phyloP scores from a whole-genome alignment of 2,113 vertebrate genomes.

The Nothoprocta pentlandii region DNA sequence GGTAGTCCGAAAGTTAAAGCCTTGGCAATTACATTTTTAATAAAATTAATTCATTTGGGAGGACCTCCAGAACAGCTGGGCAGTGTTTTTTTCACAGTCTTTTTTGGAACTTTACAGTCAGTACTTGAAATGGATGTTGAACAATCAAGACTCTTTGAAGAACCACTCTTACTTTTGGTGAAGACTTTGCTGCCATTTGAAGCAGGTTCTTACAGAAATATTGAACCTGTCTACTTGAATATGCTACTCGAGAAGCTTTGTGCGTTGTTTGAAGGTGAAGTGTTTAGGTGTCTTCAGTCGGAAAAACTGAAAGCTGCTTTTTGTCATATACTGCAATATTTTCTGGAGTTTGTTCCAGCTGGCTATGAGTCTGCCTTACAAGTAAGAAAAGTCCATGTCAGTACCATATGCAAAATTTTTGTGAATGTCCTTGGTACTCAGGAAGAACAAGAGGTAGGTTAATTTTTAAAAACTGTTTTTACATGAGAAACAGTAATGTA shows the following conservation, averaged over 20 bases:
- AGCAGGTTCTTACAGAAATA: slow-evolving; percentile 68
- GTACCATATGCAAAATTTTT: slow-evolving; percentile 83
- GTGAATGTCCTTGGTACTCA: slow-evolving; percentile 83
- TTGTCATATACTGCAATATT: slow-evolving; percentile 87
- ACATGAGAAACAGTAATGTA: not conserved
- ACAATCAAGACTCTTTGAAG: slow-evolving; percentile 77
- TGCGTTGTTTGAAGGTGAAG: slow-evolving; percentile 78
- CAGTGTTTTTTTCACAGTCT: slow-evolving; percentile 85
- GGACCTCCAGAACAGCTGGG: slow-evolving; percentile 85
- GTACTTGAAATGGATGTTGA: slow-evolving; percentile 69
- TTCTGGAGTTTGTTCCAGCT: slow-evolving; percentile 83
- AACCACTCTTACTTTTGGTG: slow-evolving; percentile 84
- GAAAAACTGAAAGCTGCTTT: slow-evolving; percentile 83
- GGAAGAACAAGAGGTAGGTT: slow-evolving; percentile 83
- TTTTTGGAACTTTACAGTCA: slow-evolving; percentile 83
- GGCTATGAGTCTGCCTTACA: slow-evolving; percentile 85
- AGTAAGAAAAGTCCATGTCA: slow-evolving; percentile 81
- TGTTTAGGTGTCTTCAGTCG: slow-evolving; percentile 74
- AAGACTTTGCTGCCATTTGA: slow-evolving; percentile 82
- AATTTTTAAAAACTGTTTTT: not conserved
- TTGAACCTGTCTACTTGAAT: slow-evolving; percentile 89
- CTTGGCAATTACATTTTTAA: slow-evolving; percentile 81
- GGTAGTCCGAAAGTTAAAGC: slow-evolving; percentile 82
- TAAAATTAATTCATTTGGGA: slow-evolving; percentile 83
- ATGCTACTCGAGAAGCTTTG: slow-evolving; percentile 89